A percentile compares a stretch with the other conserved stretches of the same genome.
Conservation (phyloP, 2,113 vertebrate genomes). For the Ophthalmolycus amberensis region DNA sequence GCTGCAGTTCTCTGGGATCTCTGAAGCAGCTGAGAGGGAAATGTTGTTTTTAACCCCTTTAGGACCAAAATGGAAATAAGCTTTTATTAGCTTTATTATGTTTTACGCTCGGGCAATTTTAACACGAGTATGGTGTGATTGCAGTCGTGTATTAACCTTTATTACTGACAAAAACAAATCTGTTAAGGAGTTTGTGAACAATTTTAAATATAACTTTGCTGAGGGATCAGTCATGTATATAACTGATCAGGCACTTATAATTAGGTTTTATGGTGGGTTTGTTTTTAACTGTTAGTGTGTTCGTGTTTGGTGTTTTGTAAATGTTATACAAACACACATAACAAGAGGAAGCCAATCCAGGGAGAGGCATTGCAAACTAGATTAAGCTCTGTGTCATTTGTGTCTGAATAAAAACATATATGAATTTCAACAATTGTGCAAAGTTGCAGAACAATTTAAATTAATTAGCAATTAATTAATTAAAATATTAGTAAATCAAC, state of each 20-base stretch:
- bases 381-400: background rate
- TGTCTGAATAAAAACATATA: background rate
- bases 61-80: background rate
- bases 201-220: background rate
- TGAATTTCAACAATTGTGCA: background rate
- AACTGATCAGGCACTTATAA: background rate
- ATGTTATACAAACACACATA: background rate
- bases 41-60: background rate
- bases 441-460: background rate
- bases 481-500: background rate
- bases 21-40: background rate
- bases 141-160: background rate
- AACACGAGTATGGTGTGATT: background rate
- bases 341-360: background rate
- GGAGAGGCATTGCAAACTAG: background rate
- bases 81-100: background rate
- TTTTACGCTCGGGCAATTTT: background rate
- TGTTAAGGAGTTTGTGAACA: background rate
- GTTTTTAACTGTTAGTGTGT: background rate
- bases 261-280: background rate
- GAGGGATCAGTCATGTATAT: background rate
- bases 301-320: background rate
- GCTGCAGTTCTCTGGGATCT: constrained; percentile 8
- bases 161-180: background rate
- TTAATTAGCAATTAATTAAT: background rate